Percentiles rank a stretch among this genome's conserved stretches.
Evolutionary conservation across 1,140 invertebrate genomes (phyloP).

Genomic region (Dinoponera quadriceps): DNA sequence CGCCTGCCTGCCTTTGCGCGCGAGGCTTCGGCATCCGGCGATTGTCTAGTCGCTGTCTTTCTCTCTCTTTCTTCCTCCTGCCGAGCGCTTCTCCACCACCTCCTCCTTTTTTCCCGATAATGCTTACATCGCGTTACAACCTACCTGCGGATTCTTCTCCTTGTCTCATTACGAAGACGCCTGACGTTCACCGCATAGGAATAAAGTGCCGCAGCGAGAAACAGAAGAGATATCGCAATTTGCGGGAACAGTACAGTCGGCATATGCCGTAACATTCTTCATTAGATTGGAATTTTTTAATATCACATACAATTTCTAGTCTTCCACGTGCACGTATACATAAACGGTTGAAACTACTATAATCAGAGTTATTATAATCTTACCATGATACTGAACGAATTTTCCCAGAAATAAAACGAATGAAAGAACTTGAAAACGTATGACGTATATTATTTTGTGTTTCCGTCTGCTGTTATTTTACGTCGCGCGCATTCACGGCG

Average conservation of each 20-base stretch:
- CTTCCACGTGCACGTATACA: no score
- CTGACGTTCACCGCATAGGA: conserved; percentile 3
- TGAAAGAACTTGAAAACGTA: no score
- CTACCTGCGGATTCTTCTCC: conserved; percentile 26
- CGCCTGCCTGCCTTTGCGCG: conserved; percentile 68
- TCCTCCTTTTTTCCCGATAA: conserved; percentile 24
- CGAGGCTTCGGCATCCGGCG: conserved; percentile 69
- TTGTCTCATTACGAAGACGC: conserved; percentile 40
- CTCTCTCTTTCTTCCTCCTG: background rate
- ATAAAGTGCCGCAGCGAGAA: background rate
- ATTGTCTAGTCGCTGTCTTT: conserved; percentile 66
- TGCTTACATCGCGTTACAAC: conserved; percentile 18
- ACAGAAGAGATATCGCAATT: background rate
- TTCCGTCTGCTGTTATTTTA: conserved; percentile 10
- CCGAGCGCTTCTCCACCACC: conserved; percentile 2
- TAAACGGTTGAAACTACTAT: no score
- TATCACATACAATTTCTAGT: no score
- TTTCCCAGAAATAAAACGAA: no score
- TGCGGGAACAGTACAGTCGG: background rate
- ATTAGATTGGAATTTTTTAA: no score
- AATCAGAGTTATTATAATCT: no score
- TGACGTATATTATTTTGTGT: no score
- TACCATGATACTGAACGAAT: no score
- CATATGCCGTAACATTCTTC: no score
- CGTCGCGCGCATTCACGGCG: background rate